phyloP scores from a whole-genome alignment of 2,888 invertebrate species.

The Julus scandinavius region DNA sequence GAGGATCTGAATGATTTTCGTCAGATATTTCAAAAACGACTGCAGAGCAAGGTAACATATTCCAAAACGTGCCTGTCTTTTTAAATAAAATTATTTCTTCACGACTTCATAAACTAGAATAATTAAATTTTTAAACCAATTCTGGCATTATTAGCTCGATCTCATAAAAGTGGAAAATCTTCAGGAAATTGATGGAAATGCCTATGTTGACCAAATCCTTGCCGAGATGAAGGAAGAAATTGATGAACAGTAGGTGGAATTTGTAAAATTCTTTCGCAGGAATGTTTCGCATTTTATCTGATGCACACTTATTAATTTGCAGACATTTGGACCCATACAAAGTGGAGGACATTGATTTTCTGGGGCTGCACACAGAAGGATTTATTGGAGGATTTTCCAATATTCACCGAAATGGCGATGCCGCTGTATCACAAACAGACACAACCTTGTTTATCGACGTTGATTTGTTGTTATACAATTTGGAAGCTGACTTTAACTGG shows the following conservation, averaged over 20 bases:
- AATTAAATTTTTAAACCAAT: not conserved
- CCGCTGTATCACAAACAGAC: conserved; percentile 4
- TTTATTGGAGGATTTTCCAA: conserved; percentile 45
- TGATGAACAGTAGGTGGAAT: conserved; percentile 13
- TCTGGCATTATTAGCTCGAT: not conserved
- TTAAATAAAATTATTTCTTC: too few relatives aligned
- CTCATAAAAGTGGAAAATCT: not conserved
- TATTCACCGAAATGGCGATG: conserved; percentile 44
- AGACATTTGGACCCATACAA: conserved; percentile 49
- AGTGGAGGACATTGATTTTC: not conserved
- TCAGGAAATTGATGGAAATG: conserved; percentile 43
- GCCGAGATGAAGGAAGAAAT: not conserved
- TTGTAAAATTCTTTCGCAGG: not conserved
- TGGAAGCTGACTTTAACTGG: conserved; percentile 45
- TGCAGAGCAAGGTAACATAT: not conserved
- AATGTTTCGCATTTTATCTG: not conserved
- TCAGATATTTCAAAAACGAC: not conserved
- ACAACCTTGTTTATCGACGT: not conserved
- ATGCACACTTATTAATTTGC: not conserved
- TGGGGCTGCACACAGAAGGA: conserved; percentile 29
- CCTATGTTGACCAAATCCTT: conserved; percentile 48
- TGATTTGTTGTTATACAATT: not conserved
- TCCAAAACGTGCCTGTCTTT: not conserved
- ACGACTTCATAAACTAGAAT: too few relatives aligned
- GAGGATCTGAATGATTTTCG: not conserved